Percentiles rank a stretch among this genome's conserved stretches.
phyloP scores from a whole-genome alignment of 1,140 invertebrate species.

The Bombus affinis region DNA sequence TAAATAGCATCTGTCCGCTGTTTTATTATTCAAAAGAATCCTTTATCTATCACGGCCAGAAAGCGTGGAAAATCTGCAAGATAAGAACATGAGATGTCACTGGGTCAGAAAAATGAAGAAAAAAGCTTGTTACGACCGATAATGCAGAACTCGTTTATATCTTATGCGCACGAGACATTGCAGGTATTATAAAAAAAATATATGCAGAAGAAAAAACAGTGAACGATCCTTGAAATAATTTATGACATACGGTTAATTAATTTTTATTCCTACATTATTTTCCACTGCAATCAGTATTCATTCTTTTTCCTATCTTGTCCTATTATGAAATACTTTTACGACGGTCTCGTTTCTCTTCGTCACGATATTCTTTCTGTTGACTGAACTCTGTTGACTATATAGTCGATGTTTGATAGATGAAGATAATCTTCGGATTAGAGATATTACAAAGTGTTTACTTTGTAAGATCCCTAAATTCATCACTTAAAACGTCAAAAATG shows the following conservation, averaged over 20 bases:
- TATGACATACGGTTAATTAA: conserved; percentile 12
- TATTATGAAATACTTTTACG: conserved; percentile 11
- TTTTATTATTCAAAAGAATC: conserved; percentile 1
- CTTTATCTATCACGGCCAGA: conserved; percentile 15
- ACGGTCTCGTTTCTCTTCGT: background rate
- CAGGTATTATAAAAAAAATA: background rate
- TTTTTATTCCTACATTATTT: conserved; percentile 15
- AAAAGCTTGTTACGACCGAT: conserved; percentile 1
- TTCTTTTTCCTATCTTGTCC: conserved; percentile 9
- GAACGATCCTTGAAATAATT: conserved; percentile 35
- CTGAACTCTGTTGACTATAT: background rate
- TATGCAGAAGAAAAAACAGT: background rate
- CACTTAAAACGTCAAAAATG: background rate
- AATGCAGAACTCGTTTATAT: background rate
- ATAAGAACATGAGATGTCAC: conserved; percentile 12
- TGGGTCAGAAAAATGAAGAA: background rate
- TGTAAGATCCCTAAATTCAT: background rate
- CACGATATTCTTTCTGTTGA: background rate
- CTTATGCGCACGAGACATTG: background rate
- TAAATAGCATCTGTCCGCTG: background rate
- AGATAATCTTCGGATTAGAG: background rate
- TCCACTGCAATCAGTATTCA: background rate
- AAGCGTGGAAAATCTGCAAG: conserved; percentile 14
- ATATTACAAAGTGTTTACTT: background rate
- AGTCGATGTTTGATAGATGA: background rate